Conservation (phyloP, 2,797 vertebrate genomes). For the Intellagama lesueurii region DNA sequence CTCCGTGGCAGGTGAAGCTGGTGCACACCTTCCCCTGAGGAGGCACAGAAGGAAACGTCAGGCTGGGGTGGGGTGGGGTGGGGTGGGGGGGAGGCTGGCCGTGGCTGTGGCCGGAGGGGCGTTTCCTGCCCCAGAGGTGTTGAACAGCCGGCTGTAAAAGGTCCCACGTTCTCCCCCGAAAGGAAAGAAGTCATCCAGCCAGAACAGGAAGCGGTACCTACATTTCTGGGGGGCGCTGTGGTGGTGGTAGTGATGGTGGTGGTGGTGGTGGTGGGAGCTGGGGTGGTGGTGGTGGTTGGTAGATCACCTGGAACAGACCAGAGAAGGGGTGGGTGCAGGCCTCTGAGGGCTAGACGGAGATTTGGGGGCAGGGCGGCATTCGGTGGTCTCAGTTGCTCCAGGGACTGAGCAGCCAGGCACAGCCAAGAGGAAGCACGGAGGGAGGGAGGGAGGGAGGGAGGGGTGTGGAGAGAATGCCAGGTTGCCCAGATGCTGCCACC, state of each 20-base stretch:
- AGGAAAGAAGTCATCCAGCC: neutral
- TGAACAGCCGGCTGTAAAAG: too few species aligned
- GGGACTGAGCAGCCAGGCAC: too few species aligned
- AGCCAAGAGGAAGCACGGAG: too few species aligned
- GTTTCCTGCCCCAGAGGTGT: neutral
- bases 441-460: neutral
- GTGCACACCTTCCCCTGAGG: slow-evolving; percentile 82
- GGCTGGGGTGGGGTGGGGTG: neutral
- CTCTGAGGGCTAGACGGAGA: accelerated
- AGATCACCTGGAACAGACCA: slow-evolving; percentile 55
- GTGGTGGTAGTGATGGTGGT: slow-evolving; percentile 16
- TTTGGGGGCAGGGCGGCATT: neutral
- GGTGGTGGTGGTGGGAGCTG: neutral
- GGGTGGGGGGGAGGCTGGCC: neutral
- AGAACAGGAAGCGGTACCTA: slow-evolving; percentile 64
- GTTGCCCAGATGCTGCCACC: neutral
- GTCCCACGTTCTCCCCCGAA: neutral
- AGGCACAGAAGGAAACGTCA: neutral
- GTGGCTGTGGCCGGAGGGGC: neutral
- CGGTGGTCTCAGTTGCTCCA: neutral
- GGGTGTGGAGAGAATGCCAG: neutral
- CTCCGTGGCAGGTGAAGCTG: slow-evolving; percentile 72
- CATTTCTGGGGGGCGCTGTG: slow-evolving; percentile 62
- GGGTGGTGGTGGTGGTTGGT: neutral
- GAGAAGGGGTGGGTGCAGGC: neutral